A percentile compares a stretch with the other conserved stretches of the same genome.
phyloP scores from a whole-genome alignment of 2,113 vertebrate genomes.

The Agelaius tricolor region DNA sequence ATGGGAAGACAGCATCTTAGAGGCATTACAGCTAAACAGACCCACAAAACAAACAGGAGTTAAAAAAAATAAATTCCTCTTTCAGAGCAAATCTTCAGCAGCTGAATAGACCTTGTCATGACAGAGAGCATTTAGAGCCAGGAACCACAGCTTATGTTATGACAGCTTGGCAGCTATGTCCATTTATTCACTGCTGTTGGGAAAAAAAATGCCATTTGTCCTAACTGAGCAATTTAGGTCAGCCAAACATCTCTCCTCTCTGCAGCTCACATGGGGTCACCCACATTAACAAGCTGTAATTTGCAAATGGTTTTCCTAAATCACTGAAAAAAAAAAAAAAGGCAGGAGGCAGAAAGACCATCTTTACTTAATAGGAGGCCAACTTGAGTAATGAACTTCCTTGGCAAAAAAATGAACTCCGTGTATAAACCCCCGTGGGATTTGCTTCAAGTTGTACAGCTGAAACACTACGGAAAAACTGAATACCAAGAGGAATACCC shows the following conservation, averaged over 20 bases:
- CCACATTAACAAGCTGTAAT: not conserved
- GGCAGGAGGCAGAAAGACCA: not conserved
- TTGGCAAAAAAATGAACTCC: not conserved
- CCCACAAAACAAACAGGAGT: not conserved
- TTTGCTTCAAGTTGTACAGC: not conserved
- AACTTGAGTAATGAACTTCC: not conserved
- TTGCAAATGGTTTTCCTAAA: not conserved
- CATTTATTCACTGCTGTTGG: not conserved
- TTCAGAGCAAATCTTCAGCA: not conserved
- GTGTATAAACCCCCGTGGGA: not conserved
- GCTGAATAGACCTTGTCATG: not conserved
- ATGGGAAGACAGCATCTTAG: not conserved
- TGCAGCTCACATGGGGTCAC: not conserved
- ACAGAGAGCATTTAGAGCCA: not conserved
- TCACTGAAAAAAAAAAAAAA: not conserved
- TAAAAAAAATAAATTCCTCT: not conserved
- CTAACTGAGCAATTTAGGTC: not conserved
- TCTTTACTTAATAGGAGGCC: not conserved
- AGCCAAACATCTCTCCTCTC: not conserved
- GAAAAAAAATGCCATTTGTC: not conserved
- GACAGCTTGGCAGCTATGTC: not conserved
- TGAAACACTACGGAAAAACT: not conserved
- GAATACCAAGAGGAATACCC: not conserved
- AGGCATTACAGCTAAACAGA: not conserved
- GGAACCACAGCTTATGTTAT: not conserved